Percentiles rank a stretch among this genome's conserved stretches.
Evolutionary conservation across 2,113 vertebrate species (phyloP).

Genomic region (Eolophus roseicapilla): DNA sequence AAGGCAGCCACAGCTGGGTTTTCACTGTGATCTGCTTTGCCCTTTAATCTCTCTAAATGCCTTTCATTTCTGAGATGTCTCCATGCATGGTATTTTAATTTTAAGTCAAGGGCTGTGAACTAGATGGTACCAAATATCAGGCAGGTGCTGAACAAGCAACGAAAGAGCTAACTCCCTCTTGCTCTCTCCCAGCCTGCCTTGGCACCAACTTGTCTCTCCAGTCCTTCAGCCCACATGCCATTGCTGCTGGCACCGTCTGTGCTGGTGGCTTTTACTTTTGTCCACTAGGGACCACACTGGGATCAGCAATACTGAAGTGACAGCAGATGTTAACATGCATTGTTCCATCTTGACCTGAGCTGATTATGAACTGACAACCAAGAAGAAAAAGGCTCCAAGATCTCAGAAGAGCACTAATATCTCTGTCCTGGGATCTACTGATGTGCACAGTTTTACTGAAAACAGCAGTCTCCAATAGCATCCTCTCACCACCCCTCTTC

Average conservation of each 20-base stretch:
- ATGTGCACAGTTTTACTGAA: neutral
- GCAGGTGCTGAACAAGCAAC: neutral
- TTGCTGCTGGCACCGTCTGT: neutral
- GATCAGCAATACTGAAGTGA: neutral
- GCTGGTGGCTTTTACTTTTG: neutral
- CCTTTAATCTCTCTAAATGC: neutral
- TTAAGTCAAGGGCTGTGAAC: neutral
- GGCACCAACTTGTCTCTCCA: neutral
- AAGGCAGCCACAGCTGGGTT: neutral
- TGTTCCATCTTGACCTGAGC: neutral
- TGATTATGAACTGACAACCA: neutral
- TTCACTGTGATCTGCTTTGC: neutral
- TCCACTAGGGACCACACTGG: conserved; percentile 12
- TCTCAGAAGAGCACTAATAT: neutral
- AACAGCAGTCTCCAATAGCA: neutral
- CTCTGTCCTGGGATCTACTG: neutral
- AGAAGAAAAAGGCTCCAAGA: neutral
- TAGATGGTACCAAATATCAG: neutral
- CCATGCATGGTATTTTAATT: neutral
- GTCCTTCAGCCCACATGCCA: neutral
- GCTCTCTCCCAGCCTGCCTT: neutral
- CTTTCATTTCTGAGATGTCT: neutral
- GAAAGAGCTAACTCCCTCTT: neutral
- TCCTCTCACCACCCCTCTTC: neutral
- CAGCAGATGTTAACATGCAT: neutral